These are phyloP conservation scores for Pachliopta kotzebuea DNA, from an alignment of 2,888 invertebrate species.

Conservation along the genomic window DNA sequence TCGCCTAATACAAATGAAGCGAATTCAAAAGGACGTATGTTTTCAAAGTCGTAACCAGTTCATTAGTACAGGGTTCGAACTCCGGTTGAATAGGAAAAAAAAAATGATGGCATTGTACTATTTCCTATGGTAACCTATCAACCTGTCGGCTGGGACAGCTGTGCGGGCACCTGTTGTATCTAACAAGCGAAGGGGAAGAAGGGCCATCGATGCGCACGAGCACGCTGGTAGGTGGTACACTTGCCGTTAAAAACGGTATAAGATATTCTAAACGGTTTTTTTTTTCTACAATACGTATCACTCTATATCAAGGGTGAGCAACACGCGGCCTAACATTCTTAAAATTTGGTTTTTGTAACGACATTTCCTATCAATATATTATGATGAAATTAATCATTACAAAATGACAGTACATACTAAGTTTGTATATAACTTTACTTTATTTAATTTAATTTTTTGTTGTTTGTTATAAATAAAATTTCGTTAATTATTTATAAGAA, in stretches of 20 bases:
- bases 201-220: conserved; percentile 3
- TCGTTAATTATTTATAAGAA: no score
- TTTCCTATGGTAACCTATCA: conserved; percentile 8
- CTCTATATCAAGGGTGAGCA: no score
- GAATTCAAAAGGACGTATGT: background rate
- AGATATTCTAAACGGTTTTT: no score
- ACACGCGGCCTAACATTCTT: no score
- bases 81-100: background rate
- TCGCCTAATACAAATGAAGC: background rate
- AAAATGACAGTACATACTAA: no score
- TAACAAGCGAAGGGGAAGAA: background rate
- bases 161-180: conserved; percentile 16
- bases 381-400: no score
- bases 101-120: background rate
- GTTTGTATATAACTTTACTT: no score
- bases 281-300: no score
- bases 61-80: background rate
- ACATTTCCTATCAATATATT: no score
- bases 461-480: no score
- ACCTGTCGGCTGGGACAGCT: conserved; percentile 25
- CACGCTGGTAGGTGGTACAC: background rate
- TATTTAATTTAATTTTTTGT: no score
- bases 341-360: no score
- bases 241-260: background rate
- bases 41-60: background rate